Conservation (phyloP, 2,888 invertebrate genomes). For the Drosophila maculinotata region DNA sequence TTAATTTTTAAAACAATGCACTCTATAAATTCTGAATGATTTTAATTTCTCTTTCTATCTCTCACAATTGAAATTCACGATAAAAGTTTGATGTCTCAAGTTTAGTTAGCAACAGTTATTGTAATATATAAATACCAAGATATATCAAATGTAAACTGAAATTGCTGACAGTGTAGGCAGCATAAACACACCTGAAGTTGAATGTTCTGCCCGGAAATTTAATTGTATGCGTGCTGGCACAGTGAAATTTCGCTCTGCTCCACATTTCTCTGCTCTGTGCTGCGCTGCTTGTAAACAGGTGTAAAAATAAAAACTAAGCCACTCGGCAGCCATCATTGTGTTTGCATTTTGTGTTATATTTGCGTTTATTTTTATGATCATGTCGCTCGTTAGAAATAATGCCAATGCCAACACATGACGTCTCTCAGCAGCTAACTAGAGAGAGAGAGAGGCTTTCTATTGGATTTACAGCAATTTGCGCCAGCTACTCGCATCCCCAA, state of each 20-base stretch:
- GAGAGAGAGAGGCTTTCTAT: constrained; percentile 39
- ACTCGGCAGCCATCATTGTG: constrained; percentile 64
- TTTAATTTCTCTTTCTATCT: too few relatives aligned
- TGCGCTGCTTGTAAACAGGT: constrained; percentile 70
- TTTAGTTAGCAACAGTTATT: background rate
- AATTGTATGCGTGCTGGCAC: constrained; percentile 77
- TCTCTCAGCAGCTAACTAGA: constrained; percentile 5
- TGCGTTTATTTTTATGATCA: constrained; percentile 81
- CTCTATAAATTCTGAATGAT: too few relatives aligned
- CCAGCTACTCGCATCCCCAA: constrained; percentile 16
- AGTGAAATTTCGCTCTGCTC: constrained; percentile 62
- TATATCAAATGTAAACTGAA: background rate
- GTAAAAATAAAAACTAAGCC: constrained; percentile 79
- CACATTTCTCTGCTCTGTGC: constrained; percentile 1
- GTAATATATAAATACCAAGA: too few relatives aligned
- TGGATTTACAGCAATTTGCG: constrained; percentile 75
- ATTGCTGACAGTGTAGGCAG: constrained; percentile 15
- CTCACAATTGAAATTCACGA: too few relatives aligned
- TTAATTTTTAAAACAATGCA: background rate
- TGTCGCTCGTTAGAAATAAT: constrained; percentile 78
- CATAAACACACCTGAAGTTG: constrained; percentile 56
- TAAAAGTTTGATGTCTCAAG: too few relatives aligned
- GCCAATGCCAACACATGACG: constrained; percentile 61
- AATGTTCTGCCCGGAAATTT: constrained; percentile 74
- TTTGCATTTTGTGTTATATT: constrained; percentile 74